Percentiles rank a stretch among this genome's conserved stretches.
Conservation (phyloP, 2,888 invertebrate species). For the Phytoseiulus persimilis region DNA sequence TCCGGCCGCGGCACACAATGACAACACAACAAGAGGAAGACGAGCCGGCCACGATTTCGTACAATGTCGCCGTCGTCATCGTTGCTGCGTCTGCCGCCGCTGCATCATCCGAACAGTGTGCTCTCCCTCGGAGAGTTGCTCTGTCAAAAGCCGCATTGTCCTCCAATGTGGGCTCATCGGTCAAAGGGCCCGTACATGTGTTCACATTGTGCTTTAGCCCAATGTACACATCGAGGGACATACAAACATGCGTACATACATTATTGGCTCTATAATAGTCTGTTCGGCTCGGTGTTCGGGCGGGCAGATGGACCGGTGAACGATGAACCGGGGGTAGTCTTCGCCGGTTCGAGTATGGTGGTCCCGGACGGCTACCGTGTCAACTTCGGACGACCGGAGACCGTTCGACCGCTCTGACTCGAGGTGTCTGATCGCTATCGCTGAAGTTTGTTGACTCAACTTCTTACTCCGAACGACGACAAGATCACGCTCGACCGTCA, state of each 20-base stretch:
- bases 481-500: background rate
- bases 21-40: slow-evolving; percentile 5
- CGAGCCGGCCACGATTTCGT: background rate
- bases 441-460: background rate
- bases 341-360: background rate
- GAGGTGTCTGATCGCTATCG: background rate
- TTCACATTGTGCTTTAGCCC: background rate
- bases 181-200: background rate
- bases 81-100: too few relatives aligned
- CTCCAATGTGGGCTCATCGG: background rate
- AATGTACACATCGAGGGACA: background rate
- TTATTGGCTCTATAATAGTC: background rate
- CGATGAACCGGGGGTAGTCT: background rate
- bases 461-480: background rate
- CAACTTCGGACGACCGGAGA: background rate
- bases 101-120: background rate
- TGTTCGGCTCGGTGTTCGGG: background rate
- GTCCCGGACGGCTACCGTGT: background rate
- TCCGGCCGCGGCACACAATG: background rate
- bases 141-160: slow-evolving; percentile 5
- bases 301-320: background rate
- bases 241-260: background rate
- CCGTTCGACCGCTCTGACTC: background rate
- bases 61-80: background rate
- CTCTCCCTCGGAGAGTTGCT: background rate